Evolutionary conservation across 2,113 vertebrate species (phyloP), one percentile per base, ranked within the genome.

Genomic region (Tautogolabrus adspersus): DNA sequence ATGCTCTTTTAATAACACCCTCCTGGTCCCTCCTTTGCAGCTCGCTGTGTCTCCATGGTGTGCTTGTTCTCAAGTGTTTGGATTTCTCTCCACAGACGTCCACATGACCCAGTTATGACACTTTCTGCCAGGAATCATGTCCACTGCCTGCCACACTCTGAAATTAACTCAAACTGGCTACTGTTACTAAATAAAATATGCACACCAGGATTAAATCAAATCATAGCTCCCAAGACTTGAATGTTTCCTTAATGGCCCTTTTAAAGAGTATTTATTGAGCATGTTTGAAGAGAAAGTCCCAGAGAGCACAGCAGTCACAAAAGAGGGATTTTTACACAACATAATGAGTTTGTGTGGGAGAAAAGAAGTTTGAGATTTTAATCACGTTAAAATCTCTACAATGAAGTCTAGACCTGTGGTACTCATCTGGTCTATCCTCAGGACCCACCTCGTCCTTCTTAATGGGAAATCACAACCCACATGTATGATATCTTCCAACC

Each of bases 111-210:
- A 82, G 68, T 84, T 68, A 64, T 66, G 68, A 79, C 64, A 68
- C 70, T 61, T 10, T 54, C 79, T 59, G 71, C 59, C 72, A 78
- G 83, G 70, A 81, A 75, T 86, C 63, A 72, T 79, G 60, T 58
- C 82, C 54, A 55, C 59, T 58, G 26, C 58, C 15, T 42, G 12
- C 38, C 37, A 40, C 66, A 54, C 60, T 10, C 47, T 54, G 66
- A 62, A 68, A 79, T 85, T 70, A 38, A 56, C 59, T 85, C 69
- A 47, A 70, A 80, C 51, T 40, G 66, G 42, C 68, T 66, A 66
- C 51, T 73, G 63, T 70, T 77, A 71, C 83, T 86, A 79, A 87
- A 85, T 88, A 77, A 84, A 84, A 87, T 66, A 84, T 82, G 75
- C 75, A 72, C 75, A 82, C 74, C 23, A 16, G 72, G 57, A 72